phyloP scores from a whole-genome alignment of 2,888 invertebrate species.

The Agrochola lota region DNA sequence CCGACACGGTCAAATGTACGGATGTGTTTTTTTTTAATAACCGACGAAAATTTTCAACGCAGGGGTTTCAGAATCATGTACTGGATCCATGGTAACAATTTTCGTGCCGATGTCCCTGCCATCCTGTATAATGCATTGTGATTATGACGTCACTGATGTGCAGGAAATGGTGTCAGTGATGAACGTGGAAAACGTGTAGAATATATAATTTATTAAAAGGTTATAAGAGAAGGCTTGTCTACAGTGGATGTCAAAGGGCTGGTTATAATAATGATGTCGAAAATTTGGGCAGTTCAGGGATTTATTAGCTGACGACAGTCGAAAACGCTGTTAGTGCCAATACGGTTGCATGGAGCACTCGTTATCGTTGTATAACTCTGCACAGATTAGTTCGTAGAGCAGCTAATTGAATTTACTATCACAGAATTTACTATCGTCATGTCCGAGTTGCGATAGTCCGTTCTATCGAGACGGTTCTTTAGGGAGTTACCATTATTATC shows the following conservation, averaged over 20 bases:
- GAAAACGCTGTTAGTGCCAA: background rate
- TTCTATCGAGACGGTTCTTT: constrained; percentile 17
- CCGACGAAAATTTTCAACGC: too few species aligned
- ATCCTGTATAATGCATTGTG: background rate
- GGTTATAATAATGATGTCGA: background rate
- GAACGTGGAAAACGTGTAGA: background rate
- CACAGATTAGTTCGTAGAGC: constrained; percentile 39
- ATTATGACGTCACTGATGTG: too few species aligned
- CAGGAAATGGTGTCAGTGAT: background rate
- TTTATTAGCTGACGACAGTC: background rate
- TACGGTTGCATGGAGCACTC: background rate
- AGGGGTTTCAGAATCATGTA: too few species aligned
- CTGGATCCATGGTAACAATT: too few species aligned
- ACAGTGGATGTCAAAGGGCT: background rate
- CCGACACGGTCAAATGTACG: too few species aligned
- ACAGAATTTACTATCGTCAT: constrained; percentile 27
- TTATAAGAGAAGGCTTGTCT: background rate
- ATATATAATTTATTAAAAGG: background rate
- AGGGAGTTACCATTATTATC: background rate
- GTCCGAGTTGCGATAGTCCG: constrained; percentile 30
- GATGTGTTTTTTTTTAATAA: too few species aligned
- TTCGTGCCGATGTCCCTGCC: too few species aligned
- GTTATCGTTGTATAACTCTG: constrained; percentile 31
- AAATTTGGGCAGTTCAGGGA: background rate
- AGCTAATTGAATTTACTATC: constrained; percentile 48